Percentiles rank a stretch among this genome's conserved stretches.
Evolutionary conservation across 2,113 vertebrate genomes (phyloP).

Genomic region (Rhabdornis inornatus): DNA sequence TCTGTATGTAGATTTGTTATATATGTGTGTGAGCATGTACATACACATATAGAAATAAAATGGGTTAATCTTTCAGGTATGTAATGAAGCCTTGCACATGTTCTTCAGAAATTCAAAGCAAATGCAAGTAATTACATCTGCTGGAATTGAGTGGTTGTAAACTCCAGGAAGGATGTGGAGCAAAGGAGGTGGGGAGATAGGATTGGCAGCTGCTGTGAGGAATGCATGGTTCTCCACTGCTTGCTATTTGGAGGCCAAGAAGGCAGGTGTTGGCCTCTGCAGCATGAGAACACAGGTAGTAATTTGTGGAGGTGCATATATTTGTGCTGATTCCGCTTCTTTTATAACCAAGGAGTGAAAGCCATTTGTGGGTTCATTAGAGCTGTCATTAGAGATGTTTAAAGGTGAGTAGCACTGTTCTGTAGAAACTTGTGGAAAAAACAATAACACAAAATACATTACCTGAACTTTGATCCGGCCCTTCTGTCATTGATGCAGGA

Average conservation of each 20-base stretch:
- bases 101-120: neutral
- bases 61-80: neutral
- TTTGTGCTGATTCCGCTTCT: neutral
- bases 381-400: neutral
- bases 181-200: neutral
- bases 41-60: neutral
- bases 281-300: neutral
- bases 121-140: neutral
- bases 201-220: neutral
- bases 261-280: neutral
- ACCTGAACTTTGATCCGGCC: neutral
- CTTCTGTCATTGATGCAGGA: neutral
- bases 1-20: neutral
- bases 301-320: neutral
- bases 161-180: neutral
- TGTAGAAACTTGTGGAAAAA: neutral
- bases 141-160: neutral
- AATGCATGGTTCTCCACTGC: neutral
- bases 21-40: neutral
- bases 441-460: accelerated
- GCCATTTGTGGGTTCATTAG: neutral
- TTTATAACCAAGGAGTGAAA: neutral
- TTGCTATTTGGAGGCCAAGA: neutral
- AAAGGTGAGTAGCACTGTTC: neutral
- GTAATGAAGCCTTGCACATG: neutral